phyloP scores from a whole-genome alignment of 2,888 invertebrate genomes.

The Zhuqinia jingwanae region DNA sequence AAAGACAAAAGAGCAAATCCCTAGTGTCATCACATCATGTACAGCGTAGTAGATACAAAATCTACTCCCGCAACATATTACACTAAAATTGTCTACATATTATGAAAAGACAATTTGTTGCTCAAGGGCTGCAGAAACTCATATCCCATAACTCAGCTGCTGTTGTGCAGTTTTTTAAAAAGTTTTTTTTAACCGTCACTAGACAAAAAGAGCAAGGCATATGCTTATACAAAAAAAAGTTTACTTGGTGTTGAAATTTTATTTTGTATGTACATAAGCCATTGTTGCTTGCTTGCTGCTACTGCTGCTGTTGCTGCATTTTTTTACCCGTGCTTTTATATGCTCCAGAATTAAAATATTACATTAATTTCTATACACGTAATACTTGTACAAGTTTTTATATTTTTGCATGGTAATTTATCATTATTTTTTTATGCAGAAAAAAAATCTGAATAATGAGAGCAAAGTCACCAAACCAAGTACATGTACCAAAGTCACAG shows the following conservation, averaged over 20 bases:
- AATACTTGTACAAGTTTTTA: neutral
- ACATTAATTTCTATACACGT: neutral
- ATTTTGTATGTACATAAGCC: neutral
- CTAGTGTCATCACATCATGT: constrained; percentile 32
- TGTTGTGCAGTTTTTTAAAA: neutral
- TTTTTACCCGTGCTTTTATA: no score
- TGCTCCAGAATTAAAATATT: constrained; percentile 32
- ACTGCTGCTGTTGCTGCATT: no score
- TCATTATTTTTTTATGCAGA: neutral
- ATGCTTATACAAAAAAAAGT: constrained; percentile 18
- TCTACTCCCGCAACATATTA: neutral
- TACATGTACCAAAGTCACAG: constrained; percentile 32
- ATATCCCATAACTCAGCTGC: no score
- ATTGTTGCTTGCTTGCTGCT: neutral
- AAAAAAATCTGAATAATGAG: constrained; percentile 7
- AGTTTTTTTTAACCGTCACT: neutral
- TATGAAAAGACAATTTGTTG: constrained; percentile 23
- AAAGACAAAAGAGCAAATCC: constrained; percentile 41
- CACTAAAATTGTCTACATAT: neutral
- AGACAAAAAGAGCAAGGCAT: neutral
- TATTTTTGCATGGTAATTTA: constrained; percentile 14
- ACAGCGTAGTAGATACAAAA: neutral
- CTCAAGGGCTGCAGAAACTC: neutral
- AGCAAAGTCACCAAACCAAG: neutral
- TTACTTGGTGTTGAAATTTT: neutral